These are phyloP conservation scores for Diabrotica balteata DNA, from an alignment of 2,888 invertebrate genomes.

Conservation along the genomic window DNA sequence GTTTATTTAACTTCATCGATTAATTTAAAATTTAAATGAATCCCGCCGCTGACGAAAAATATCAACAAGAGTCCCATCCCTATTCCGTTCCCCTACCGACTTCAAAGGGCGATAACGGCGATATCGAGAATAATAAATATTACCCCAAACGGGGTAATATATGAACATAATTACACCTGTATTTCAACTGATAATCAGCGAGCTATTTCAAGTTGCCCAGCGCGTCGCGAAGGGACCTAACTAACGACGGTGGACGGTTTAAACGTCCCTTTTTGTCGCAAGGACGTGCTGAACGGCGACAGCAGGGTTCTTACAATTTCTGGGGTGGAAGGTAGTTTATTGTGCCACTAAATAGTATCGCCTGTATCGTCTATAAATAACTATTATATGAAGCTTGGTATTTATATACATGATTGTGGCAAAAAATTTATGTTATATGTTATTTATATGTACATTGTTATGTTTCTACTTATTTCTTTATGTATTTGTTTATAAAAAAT, in stretches of 20 bases:
- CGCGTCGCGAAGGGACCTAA: slow-evolving; percentile 2
- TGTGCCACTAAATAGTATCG: too few species aligned
- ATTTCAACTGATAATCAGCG: slow-evolving; percentile 26
- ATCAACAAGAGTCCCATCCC: not conserved
- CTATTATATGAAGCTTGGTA: too few species aligned
- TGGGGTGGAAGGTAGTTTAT: too few species aligned
- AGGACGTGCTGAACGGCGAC: not conserved
- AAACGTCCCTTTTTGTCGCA: slow-evolving; percentile 8
- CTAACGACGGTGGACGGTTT: slow-evolving; percentile 20
- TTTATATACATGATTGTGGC: too few species aligned
- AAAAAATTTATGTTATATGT: too few species aligned
- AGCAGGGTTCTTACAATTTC: too few species aligned
- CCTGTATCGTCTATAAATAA: too few species aligned
- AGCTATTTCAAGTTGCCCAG: slow-evolving; percentile 5
- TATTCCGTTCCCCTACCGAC: not conserved
- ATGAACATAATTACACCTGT: slow-evolving; percentile 26
- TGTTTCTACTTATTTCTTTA: too few species aligned
- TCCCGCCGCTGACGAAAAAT: not conserved
- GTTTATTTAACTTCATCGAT: too few species aligned
- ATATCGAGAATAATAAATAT: slow-evolving; percentile 13
- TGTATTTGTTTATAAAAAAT: too few species aligned
- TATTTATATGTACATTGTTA: too few species aligned
- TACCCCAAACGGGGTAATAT: slow-evolving; percentile 20
- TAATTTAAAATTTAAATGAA: too few species aligned
- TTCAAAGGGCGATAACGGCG: not conserved